Evolutionary conservation across 2,113 vertebrate species (phyloP), one percentile per base, ranked within the genome.

Genomic region (Cottus gobio): DNA sequence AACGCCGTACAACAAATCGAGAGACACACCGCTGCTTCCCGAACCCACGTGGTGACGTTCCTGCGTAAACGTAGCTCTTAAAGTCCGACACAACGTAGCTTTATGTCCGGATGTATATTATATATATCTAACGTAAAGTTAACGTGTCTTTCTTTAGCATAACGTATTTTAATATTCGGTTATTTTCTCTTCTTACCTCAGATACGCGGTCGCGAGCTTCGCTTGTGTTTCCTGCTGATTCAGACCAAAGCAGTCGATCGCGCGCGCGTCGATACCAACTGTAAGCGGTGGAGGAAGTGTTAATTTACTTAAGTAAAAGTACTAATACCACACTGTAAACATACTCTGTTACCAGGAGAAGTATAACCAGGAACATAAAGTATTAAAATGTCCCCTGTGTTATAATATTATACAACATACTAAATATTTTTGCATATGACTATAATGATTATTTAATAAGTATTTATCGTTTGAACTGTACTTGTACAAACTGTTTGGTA

Each of bases 21-120:
- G 68, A 3, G 24, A 28, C 39, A 26, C n/a, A 3, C 2, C 15
- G 60, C 11, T 60, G 0, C 11, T 11, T 52, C 13, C 10, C 9
- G n/a, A 2, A 71, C 71, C 48, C 93, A 93, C 91, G 93, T 93
- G 93, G 82, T 37, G 42, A 56, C 3, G 36, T 69, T 84, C 7
- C 15, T 1, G 57, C 0, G 0, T 78, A 37, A 37, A 71, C 1
- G 9, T 3, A 24, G 37, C 5, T 26, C 10, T 0, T n/a, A 1
- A 12, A 57, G n/a, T 4, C 12, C 2, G 2, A 22, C 1, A 0
- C 24, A 9, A 3, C 1, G 3, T 1, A 28, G 0, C 39, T 37
- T 0, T 11, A 4, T 28, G 7, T 37, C 0, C 13, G 3, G 4
- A 2, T 42, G 39, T 42, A 3, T 42, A 13, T 42, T 42, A 15